Base-by-base conservation (phyloP, 2,888 invertebrate species). In the Chymomyza caudatula region DNA sequence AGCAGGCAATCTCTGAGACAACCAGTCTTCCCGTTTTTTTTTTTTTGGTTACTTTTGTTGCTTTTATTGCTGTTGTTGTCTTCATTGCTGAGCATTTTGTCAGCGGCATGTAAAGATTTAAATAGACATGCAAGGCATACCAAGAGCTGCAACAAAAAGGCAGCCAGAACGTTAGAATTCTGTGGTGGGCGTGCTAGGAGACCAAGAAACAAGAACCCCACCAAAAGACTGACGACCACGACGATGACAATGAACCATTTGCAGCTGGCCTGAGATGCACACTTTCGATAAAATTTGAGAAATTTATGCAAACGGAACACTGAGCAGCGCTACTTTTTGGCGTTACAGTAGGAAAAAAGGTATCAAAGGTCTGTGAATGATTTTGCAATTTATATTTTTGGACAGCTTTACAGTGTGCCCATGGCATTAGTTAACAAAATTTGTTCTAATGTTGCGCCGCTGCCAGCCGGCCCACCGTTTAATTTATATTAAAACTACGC, bases 211-310 rank as follows among this genome's bases (percentile, higher is more conserved):
- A 29, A 29, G n/a, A n/a, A 69, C 15, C 54, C 37, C 37, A 51
- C 19, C 51, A 51, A 0, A 42, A 51, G 53, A 52, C 20, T 59
- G 53, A 22, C 53, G 25, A 13, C 19, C 23, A 23, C 23, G 22
- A 52, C 23, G 52, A 4, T 22, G 23, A 29, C 47, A 63, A 47
- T 60, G 55, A 78, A 69, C 81, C 66, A 71, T 69, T 84, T 84
- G 43, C 69, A 72, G 66, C 76, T 68, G 82, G 72, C 63, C 64
- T 67, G 69, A 76, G 81, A 81, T 81, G 81, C 81, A 84, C 85
- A 81, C 85, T 77, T 81, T 81, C 77, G 81, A 81, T 84, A 81
- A 78, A 60, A 78, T 69, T 76, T 52, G 64, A 51, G 61, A 82
- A 79, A 82, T 79, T 79, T 82, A 79, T 79, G 79, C 82, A 79